A percentile compares a stretch with the other conserved stretches of the same genome.
These are phyloP conservation scores for Ptychoptera albimana DNA, from an alignment of 2,888 invertebrate genomes.

Conservation along the genomic window DNA sequence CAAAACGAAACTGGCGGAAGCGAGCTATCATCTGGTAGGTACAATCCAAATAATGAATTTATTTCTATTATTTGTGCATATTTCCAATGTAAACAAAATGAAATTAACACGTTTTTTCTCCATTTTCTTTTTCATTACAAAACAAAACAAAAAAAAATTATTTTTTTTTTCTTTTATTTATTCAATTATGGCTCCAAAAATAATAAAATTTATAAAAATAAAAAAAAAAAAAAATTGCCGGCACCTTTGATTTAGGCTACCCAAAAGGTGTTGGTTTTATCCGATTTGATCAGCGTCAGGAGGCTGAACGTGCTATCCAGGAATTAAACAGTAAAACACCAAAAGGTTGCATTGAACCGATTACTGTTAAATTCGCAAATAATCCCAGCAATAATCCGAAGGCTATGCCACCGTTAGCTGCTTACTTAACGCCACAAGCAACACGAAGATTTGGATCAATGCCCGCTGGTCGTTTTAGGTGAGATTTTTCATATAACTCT, in stretches of 20 bases:
- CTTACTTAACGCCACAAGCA: constrained; percentile 67
- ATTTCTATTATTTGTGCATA: not conserved
- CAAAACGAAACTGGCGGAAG: no score
- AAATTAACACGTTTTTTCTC: not conserved
- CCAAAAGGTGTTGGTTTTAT: constrained; percentile 92
- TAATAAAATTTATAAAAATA: not conserved
- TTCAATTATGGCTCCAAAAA: not conserved
- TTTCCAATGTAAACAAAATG: no score
- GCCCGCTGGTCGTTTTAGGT: constrained; percentile 64
- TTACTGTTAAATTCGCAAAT: constrained; percentile 90
- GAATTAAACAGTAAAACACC: constrained; percentile 82
- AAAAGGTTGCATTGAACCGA: constrained; percentile 73
- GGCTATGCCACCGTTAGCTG: constrained; percentile 66
- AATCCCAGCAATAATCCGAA: constrained; percentile 81
- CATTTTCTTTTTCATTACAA: not conserved
- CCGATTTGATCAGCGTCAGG: constrained; percentile 79
- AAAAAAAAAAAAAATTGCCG: no score
- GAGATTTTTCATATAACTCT: no score
- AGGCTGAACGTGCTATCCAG: constrained; percentile 82
- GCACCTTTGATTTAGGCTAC: constrained; percentile 42
- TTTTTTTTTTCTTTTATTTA: not conserved
- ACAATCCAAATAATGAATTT: not conserved
- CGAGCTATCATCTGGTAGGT: no score
- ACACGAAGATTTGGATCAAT: constrained; percentile 67
- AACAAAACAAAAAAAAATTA: not conserved